These are phyloP conservation scores for Anas bernieri DNA, from an alignment of 2,797 vertebrate species.

Conservation along the genomic window DNA sequence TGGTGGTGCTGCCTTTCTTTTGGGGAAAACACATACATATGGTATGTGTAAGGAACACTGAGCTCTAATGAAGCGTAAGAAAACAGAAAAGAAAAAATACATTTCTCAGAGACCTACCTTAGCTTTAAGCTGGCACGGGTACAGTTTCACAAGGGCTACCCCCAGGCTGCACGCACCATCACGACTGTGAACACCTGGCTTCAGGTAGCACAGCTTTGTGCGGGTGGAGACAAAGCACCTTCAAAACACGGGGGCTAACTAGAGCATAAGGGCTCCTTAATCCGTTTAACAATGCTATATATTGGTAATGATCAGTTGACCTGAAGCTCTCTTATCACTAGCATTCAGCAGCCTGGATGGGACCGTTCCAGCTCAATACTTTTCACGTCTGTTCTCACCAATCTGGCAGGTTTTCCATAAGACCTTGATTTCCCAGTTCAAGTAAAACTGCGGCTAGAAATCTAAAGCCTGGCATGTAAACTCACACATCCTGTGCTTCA, in stretches of 20 bases:
- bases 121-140: background rate
- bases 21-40: background rate
- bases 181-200: background rate
- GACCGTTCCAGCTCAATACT: background rate
- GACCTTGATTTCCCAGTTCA: background rate
- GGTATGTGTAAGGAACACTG: background rate
- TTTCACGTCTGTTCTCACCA: background rate
- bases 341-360: background rate
- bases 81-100: background rate
- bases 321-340: background rate
- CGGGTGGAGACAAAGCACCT: background rate
- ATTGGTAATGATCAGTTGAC: background rate
- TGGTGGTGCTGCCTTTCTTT: background rate
- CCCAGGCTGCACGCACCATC: background rate
- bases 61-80: background rate
- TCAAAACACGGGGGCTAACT: background rate
- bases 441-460: background rate
- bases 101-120: background rate
- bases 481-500: background rate
- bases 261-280: background rate
- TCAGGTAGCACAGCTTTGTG: background rate
- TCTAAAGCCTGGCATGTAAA: slow-evolving; percentile 13
- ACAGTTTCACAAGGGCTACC: background rate
- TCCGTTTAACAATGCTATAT: background rate
- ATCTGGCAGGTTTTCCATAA: background rate